Base-by-base conservation (phyloP, 2,888 invertebrate species). In the Drosophila lutescens region DNA sequence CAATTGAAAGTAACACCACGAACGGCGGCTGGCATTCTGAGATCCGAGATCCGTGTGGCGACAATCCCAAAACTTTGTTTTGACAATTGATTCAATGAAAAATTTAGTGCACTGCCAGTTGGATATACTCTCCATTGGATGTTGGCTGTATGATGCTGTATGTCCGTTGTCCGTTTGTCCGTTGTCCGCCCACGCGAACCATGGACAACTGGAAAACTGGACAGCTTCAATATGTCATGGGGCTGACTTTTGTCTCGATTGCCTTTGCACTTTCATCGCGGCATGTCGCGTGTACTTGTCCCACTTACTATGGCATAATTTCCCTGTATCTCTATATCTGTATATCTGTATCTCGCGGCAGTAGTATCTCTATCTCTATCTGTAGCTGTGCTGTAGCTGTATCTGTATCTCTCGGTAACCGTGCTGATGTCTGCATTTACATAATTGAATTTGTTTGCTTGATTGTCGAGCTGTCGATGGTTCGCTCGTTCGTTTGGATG, bases 371-470 rank as follows among this genome's bases (percentile, higher is more conserved):
- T 59, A 58, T 53, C 55, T 58, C 49, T 46, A 40, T 36, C 50
- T 60, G 49, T 50, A 26, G n/a, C n/a, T n/a, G 20, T 59, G 55
- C 50, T 60, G 49, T 50, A 26, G n/a, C n/a, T 38, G 20, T 59
- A 58, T 30, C 30, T 30, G 30, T 30, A 43, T 15, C 53, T 46
- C 84, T 77, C 78, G 12, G 34, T 34, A 12, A 34, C 34, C 77
- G 61, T 82, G 90, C 66, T 89, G 89, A 84, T 89, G 86, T 89
- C 89, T 89, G 84, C 89, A 90, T 90, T 90, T 90, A 90, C 90
- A 90, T 91, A 90, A 90, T 90, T 90, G 91, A 91, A 90, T 90
- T 92, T 91, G 91, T 91, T 82, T 91, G 89, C 85, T 89, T 88
- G 90, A 91, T 91, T 91, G 91, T 87, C 89, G 88, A 89, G 91